Evolutionary conservation across 2,888 invertebrate species (phyloP).

Genomic region (Phyto melanocephala): DNA sequence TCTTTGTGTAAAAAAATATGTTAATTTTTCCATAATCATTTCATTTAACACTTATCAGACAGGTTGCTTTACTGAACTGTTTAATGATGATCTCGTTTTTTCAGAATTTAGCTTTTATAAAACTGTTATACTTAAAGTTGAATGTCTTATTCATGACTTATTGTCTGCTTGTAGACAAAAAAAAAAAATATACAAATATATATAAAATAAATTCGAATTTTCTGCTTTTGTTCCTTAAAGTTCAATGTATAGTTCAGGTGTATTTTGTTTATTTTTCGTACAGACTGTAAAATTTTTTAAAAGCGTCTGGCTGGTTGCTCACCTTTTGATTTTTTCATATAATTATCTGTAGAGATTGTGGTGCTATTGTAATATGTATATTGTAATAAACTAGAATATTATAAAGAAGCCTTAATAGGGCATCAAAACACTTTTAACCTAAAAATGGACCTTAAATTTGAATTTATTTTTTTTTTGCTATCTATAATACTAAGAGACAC

Average conservation of each 20-base stretch:
- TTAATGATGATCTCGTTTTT: not conserved
- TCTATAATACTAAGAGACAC: too few species aligned
- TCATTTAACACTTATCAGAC: not conserved
- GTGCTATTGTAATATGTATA: too few species aligned
- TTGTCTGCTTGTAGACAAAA: conserved; percentile 22
- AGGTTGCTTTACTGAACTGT: conserved; percentile 6
- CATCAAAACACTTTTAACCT: too few species aligned
- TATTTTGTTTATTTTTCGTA: not conserved
- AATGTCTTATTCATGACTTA: conserved; percentile 49
- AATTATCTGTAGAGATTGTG: not conserved
- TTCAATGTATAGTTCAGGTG: conserved; percentile 43
- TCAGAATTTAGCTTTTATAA: too few species aligned
- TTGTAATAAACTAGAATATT: too few species aligned
- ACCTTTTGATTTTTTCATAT: not conserved
- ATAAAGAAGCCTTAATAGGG: too few species aligned
- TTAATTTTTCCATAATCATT: too few species aligned
- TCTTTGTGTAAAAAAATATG: too few species aligned
- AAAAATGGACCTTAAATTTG: too few species aligned
- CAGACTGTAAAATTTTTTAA: conserved; percentile 18
- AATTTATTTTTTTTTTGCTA: too few species aligned
- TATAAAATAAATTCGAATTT: conserved; percentile 2
- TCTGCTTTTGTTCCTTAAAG: not conserved
- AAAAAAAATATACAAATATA: not conserved
- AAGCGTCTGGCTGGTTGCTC: conserved; percentile 1
- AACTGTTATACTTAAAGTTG: conserved; percentile 15